phyloP scores from a whole-genome alignment of 1,140 invertebrate genomes.

The Drosophila albomicans region DNA sequence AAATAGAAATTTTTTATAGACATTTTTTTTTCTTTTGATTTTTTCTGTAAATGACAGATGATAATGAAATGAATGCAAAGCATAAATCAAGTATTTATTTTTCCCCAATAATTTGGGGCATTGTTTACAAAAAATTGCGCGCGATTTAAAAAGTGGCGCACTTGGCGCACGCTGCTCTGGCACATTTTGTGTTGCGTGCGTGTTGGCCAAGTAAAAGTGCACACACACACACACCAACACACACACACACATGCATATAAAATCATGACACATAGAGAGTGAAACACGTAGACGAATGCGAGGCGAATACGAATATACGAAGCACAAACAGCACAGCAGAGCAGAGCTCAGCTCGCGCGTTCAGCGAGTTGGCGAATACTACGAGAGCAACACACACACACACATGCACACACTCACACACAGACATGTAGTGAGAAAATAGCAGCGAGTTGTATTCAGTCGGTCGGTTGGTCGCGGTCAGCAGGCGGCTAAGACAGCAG shows the following conservation, averaged over 20 bases:
- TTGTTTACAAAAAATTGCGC: slow-evolving; percentile 43
- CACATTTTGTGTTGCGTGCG: slow-evolving; percentile 44
- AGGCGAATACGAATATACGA: slow-evolving; percentile 10
- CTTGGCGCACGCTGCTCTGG: slow-evolving; percentile 37
- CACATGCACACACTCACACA: slow-evolving; percentile 18
- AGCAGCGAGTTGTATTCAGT: slow-evolving; percentile 41
- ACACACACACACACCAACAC: slow-evolving; percentile 17
- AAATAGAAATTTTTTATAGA: slow-evolving; percentile 1
- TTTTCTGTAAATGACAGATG: too few species aligned
- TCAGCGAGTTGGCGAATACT: slow-evolving; percentile 43
- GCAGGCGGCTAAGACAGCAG: slow-evolving; percentile 29
- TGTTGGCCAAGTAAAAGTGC: slow-evolving; percentile 50
- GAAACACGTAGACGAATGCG: slow-evolving; percentile 52
- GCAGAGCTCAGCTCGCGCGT: too few species aligned
- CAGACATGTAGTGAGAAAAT: slow-evolving; percentile 10
- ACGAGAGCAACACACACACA: slow-evolving; percentile 33
- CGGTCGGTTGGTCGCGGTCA: slow-evolving; percentile 1
- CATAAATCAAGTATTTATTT: too few species aligned
- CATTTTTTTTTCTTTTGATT: too few species aligned
- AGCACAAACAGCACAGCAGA: slow-evolving; percentile 17
- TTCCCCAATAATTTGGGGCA: too few species aligned
- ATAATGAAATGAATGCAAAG: too few species aligned
- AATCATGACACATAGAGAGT: slow-evolving; percentile 51
- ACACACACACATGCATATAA: slow-evolving; percentile 4
- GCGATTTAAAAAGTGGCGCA: slow-evolving; percentile 47